Conservation (phyloP, 2,888 invertebrate species). For the Mythimna vitellina region DNA sequence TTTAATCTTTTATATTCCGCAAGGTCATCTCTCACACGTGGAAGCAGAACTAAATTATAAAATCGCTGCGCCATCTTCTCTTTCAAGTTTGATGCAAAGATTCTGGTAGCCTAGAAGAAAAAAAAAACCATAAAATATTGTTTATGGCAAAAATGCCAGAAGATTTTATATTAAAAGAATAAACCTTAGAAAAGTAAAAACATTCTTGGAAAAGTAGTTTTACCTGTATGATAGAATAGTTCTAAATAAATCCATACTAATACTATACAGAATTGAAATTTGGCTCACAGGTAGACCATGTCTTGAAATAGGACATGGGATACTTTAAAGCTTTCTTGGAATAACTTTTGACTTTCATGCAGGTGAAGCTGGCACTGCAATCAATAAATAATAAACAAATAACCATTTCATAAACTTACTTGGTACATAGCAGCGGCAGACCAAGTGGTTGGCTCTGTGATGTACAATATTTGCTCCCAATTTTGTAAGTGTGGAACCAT, state of each 20-base stretch:
- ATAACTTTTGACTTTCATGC: neutral
- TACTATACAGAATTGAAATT: no score
- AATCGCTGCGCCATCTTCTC: slow-evolving; percentile 99
- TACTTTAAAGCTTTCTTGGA: neutral
- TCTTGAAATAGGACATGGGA: no score
- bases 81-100: slow-evolving; percentile 99
- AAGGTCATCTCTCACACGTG: slow-evolving; percentile 98
- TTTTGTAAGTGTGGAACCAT: slow-evolving; percentile 97
- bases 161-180: no score
- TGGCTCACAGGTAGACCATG: no score
- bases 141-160: no score
- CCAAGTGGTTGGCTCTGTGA: slow-evolving; percentile 98
- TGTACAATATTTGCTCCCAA: slow-evolving; percentile 97
- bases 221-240: neutral
- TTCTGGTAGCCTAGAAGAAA: slow-evolving; percentile 93
- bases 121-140: neutral
- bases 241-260: no score
- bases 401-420: slow-evolving; percentile 70
- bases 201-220: neutral
- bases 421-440: slow-evolving; percentile 99
- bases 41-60: slow-evolving; percentile 97
- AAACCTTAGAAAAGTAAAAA: no score
- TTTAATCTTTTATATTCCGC: slow-evolving; percentile 98
- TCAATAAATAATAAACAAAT: no score
- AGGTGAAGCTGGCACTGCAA: neutral